Evolutionary conservation across 1,140 invertebrate genomes (phyloP).

Genomic region (Phortica variegata): DNA sequence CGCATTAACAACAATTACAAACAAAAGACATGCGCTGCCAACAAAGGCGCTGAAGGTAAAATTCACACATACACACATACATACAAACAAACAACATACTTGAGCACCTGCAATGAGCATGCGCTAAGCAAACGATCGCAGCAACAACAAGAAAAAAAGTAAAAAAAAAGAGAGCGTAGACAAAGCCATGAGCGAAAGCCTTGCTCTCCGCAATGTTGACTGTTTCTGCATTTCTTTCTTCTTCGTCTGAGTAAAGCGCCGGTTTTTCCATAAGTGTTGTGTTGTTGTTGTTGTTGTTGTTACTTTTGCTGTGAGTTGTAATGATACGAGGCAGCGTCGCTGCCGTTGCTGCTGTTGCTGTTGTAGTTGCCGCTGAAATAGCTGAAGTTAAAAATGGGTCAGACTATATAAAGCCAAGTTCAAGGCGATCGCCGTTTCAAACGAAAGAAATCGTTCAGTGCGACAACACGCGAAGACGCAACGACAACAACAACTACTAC

Average conservation of each 20-base stretch:
- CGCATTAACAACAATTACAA: conserved; percentile 19
- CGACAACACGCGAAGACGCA: conserved; percentile 24
- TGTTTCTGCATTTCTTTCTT: conserved; percentile 40
- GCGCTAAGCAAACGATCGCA: not conserved
- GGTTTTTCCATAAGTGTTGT: conserved; percentile 7
- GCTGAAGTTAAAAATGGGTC: conserved; percentile 57
- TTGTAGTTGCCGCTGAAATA: not conserved
- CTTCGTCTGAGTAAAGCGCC: conserved; percentile 1
- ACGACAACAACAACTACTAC: conserved; percentile 4
- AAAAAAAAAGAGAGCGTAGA: conserved; percentile 9
- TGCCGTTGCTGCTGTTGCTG: not conserved
- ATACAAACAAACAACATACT: too few relatives aligned
- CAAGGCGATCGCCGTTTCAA: conserved; percentile 59
- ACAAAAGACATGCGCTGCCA: too few relatives aligned
- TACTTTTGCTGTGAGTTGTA: not conserved
- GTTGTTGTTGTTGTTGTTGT: conserved; percentile 9
- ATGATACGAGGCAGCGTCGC: too few relatives aligned
- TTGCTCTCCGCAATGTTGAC: conserved; percentile 3
- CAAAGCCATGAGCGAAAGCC: conserved; percentile 5
- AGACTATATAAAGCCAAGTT: conserved; percentile 62
- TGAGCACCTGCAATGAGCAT: too few relatives aligned
- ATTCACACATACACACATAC: too few relatives aligned
- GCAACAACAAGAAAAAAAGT: conserved; percentile 3
- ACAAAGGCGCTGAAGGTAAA: too few relatives aligned
- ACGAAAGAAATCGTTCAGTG: conserved; percentile 24